Base-by-base conservation (phyloP, 2,888 invertebrate genomes). In the Homarus gammarus region DNA sequence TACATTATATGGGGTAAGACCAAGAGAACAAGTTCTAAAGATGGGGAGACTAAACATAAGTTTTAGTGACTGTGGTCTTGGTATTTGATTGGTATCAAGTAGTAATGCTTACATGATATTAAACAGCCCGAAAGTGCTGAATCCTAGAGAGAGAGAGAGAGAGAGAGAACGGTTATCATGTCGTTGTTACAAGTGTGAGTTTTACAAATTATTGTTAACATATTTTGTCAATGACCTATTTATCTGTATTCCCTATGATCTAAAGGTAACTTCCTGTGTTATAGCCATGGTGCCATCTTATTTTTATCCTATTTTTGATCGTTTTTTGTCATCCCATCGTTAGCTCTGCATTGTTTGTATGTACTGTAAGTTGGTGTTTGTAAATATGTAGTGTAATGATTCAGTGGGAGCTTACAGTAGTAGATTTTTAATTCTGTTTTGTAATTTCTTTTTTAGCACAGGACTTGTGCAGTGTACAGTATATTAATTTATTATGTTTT, bases 121-220 rank as follows among this genome's bases (percentile, higher is more conserved):
- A 56, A 56, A 56, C 73, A 44, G 44, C 36, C 31, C 27, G 38
- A 61, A 72, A 33, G 75, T 84, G 78, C 77, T 88, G 84, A 77
- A 77, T 83, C 83, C 73, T 84, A 77, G 78, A 70, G 61, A 83
- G 75, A 44, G 51, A 27, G 10, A 77, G 51, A n/a, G 18, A 72
- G 77, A 68, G 56, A 75, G 73, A 82, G 78, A 78, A 68, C 78
- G 49, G 86, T 86, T 83, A 86, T 86, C 44, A 86, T 88, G 84
- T 68, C 70, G 86, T 88, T 88, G 88, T 88, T 88, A 88, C 88
- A 88, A 84, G 88, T 88, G 88, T 88, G 88, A 84, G 83, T 88
- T 88, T 88, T 88, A 88, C 82, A 88, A 83, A 88, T 86, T 83
- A 88, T 88, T 88, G 88, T 88, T 88, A 88, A 88, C 86, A 88